These are phyloP conservation scores for Tachyglossus aculeatus DNA, from an alignment of 2,797 vertebrate genomes.

Conservation along the genomic window DNA sequence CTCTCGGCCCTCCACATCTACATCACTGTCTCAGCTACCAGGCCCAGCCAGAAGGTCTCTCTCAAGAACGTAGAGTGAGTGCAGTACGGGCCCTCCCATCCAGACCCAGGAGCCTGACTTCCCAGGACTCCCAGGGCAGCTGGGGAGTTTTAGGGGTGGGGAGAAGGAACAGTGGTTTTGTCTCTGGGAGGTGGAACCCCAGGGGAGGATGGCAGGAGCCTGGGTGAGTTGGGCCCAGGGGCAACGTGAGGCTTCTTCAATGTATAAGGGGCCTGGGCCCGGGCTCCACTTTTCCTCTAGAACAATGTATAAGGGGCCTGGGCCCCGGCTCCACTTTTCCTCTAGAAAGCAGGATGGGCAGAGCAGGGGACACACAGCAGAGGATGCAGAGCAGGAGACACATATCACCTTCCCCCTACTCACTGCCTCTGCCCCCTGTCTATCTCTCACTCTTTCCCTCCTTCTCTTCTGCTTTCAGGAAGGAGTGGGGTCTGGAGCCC, in stretches of 20 bases:
- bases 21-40: slow-evolving; percentile 95
- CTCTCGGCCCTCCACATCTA: slow-evolving; percentile 96
- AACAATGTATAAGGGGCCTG: accelerated
- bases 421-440: not conserved
- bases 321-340: no score
- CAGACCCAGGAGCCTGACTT: no score
- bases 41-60: slow-evolving; percentile 96
- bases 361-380: no score
- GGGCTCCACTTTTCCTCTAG: no score
- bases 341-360: no score
- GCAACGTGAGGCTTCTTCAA: not conserved
- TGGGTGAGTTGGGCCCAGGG: accelerated
- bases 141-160: no score
- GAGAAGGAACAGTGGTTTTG: no score
- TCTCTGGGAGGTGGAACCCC: no score
- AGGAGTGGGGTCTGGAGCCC: slow-evolving; percentile 97
- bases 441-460: slow-evolving; percentile 37
- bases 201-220: accelerated
- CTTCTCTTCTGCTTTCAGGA: slow-evolving; percentile 75
- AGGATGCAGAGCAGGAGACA: no score
- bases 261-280: no score
- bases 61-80: slow-evolving; percentile 98
- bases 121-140: no score
- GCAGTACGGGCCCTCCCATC: slow-evolving; percentile 11
- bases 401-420: not conserved